Evolutionary conservation across 92 coral and sea anemone species (phyloP).

Genomic region (Epizoanthus fatuus): DNA sequence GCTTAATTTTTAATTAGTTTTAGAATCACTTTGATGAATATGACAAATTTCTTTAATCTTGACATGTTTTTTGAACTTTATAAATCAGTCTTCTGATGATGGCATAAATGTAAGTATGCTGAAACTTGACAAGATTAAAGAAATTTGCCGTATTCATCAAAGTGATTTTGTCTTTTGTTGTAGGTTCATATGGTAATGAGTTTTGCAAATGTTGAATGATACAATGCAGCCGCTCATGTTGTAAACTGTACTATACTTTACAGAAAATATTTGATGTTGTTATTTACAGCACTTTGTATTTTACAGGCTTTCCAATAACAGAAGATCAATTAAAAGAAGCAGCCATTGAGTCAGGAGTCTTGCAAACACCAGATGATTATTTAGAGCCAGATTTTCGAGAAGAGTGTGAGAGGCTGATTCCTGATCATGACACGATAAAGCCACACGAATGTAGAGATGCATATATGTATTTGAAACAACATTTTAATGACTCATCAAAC

Average conservation of each 20-base stretch:
- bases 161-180: slow-evolving; percentile 39
- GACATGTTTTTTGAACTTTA: slow-evolving; percentile 36
- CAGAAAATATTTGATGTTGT: no score
- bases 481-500: no score
- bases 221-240: slow-evolving; percentile 14
- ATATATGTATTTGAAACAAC: slow-evolving; percentile 27
- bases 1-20: slow-evolving; percentile 18
- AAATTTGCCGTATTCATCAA: slow-evolving; percentile 13
- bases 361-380: slow-evolving; percentile 30
- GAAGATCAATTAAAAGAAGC: slow-evolving; percentile 34
- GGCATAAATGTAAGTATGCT: background rate
- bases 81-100: slow-evolving; percentile 37
- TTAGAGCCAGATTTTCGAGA: slow-evolving; percentile 32
- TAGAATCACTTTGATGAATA: background rate
- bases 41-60: slow-evolving; percentile 30
- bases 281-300: slow-evolving; percentile 2
- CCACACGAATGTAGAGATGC: slow-evolving; percentile 39
- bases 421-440: slow-evolving; percentile 36
- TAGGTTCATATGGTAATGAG: slow-evolving; percentile 23
- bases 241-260: slow-evolving; percentile 24
- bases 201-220: slow-evolving; percentile 28
- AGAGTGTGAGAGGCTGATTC: slow-evolving; percentile 35
- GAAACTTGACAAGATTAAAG: slow-evolving; percentile 35
- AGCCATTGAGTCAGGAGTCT: slow-evolving; percentile 34
- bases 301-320: slow-evolving; percentile 29